phyloP scores from a whole-genome alignment of 2,888 invertebrate species.

The Agrotis clavis region DNA sequence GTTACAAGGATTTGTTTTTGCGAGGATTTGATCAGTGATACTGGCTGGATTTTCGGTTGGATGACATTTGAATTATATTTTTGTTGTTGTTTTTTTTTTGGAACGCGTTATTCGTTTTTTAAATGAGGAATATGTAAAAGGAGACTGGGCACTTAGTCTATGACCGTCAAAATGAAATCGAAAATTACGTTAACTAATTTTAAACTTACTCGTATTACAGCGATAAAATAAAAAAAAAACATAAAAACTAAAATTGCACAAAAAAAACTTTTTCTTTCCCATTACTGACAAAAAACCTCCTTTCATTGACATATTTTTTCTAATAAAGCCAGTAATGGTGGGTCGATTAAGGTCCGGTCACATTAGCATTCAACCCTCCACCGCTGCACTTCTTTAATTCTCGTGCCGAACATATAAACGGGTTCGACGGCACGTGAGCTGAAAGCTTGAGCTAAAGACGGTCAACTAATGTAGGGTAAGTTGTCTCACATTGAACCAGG shows the following conservation, averaged over 20 bases:
- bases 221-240: no score
- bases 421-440: conserved; percentile 64
- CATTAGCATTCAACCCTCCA: conserved; percentile 71
- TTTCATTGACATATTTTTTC: conserved; percentile 45
- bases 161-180: not conserved
- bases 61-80: not conserved
- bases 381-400: conserved; percentile 75
- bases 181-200: no score
- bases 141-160: not conserved
- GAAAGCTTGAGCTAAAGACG: conserved; percentile 52
- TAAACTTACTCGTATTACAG: not conserved
- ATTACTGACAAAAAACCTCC: not conserved
- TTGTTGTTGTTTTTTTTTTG: not conserved
- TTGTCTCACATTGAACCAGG: no score
- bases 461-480: conserved; percentile 27
- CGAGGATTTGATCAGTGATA: conserved; percentile 24
- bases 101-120: not conserved
- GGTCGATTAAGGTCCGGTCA: conserved; percentile 50
- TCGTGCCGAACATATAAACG: conserved; percentile 67
- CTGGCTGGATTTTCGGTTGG: not conserved
- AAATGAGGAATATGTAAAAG: not conserved
- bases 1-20: conserved; percentile 72
- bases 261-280: not conserved
- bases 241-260: not conserved
- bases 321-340: conserved; percentile 48